Evolutionary conservation across 2,888 invertebrate species (phyloP), one percentile per base, ranked within the genome.

Genomic region (Acronicta alni): DNA sequence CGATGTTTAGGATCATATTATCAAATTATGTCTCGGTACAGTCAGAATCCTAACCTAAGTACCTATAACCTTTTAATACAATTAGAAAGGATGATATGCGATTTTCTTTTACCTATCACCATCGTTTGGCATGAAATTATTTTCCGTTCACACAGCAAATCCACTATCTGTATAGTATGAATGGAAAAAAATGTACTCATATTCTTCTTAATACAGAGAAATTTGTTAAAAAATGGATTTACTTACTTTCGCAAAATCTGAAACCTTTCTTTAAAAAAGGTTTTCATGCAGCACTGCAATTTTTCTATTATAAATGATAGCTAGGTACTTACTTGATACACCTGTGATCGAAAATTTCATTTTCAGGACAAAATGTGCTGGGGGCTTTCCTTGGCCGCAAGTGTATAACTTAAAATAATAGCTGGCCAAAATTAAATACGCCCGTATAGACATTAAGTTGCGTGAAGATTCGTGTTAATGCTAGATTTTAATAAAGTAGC

Each of bases 361-460:
- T n/a, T n/a, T 12, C 26, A 38, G 15, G 12, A 15, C 18, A 23
- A 12, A 48, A 26, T 48, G 20, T 7, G 15, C 16, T 10, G 0
- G 17, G 10, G 10, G 30, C 23, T 42, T 46, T 57, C 46, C 16
- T 43, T 18, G 67, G 52, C 55, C 57, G n/a, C 52, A 43, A 67
- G 57, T 71, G 72, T 62, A 62, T 56, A 71, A 53, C 52, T 55
- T 52, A 55, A 71, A 71, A 71, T 69, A 66, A 71, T 71, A 43
- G 71, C 54, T 35, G 20, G 51, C 26, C 72, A 58, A 70, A 71
- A 70, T 70, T 70, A 71, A 67, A 70, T 71, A 71, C 39, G 39
- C 62, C 8, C 46, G 18, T 67, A 67, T 46, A 62, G 57, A 56
- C 56, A 67, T 71, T 67, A 58, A 69, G 39, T 67, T 43, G 55